phyloP scores from a whole-genome alignment of 2,113 vertebrate genomes.

The Perca schrenkii region DNA sequence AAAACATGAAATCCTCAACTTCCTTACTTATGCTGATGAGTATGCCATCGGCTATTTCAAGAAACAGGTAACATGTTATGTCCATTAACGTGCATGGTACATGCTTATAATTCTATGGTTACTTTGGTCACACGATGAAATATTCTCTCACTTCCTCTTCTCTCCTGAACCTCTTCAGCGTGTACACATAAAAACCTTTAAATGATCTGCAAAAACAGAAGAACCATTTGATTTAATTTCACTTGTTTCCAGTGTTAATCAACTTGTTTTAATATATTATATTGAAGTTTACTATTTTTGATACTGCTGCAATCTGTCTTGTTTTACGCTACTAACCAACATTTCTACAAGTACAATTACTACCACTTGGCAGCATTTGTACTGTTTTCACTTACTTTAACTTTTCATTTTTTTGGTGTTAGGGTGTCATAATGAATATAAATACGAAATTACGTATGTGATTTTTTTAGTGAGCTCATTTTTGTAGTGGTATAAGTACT shows the following conservation, averaged over 20 bases:
- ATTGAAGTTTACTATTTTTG: neutral
- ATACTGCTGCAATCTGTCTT: neutral
- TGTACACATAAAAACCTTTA: neutral
- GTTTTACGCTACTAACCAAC: neutral
- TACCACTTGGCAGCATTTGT: neutral
- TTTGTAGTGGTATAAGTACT: neutral
- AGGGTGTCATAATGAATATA: neutral
- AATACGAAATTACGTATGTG: too few relatives aligned
- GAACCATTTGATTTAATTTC: neutral
- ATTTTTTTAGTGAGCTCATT: neutral
- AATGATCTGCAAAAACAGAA: neutral
- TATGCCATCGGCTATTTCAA: constrained; percentile 99
- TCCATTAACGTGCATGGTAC: neutral
- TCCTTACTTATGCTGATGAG: constrained; percentile 98
- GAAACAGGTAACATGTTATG: constrained; percentile 89
- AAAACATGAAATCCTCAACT: constrained; percentile 97
- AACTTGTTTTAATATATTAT: neutral
- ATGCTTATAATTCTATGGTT: neutral
- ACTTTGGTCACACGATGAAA: neutral
- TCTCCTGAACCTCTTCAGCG: neutral
- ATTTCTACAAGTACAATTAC: neutral
- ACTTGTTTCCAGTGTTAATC: neutral
- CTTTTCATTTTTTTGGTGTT: neutral
- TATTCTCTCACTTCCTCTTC: neutral
- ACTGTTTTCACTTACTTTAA: neutral